These are phyloP conservation scores for Aphelocoma californica DNA, from an alignment of 2,797 vertebrate species.

Conservation along the genomic window DNA sequence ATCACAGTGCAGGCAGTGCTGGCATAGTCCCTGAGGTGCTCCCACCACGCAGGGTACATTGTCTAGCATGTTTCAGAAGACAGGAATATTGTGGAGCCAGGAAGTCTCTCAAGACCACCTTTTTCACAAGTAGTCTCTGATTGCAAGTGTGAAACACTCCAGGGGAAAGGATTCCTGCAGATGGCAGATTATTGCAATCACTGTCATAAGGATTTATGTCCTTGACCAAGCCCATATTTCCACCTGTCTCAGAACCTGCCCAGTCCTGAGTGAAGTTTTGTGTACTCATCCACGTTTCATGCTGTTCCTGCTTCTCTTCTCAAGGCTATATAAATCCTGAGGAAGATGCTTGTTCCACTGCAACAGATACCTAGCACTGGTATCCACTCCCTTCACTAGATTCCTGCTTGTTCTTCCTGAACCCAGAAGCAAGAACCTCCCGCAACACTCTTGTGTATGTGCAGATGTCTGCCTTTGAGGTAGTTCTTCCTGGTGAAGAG, in stretches of 20 bases:
- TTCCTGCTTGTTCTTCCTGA: background rate
- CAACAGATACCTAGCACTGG: background rate
- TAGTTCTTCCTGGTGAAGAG: background rate
- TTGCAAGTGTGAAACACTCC: background rate
- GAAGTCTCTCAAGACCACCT: background rate
- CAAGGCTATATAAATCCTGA: background rate
- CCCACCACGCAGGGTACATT: background rate
- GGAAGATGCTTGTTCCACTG: background rate
- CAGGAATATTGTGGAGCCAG: background rate
- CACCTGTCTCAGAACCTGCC: background rate
- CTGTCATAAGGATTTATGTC: background rate
- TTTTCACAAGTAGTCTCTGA: background rate
- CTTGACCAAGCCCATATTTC: background rate
- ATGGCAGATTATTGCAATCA: background rate
- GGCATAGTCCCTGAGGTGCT: background rate
- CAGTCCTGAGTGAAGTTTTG: background rate
- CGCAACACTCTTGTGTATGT: background rate
- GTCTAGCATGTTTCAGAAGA: background rate
- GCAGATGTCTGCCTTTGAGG: background rate
- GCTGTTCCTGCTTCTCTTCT: background rate
- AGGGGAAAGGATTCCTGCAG: background rate
- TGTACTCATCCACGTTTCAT: background rate
- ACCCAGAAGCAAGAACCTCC: background rate
- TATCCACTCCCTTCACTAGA: background rate
- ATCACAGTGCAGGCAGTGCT: background rate